A percentile compares a stretch with the other conserved stretches of the same genome.
Conservation (phyloP, 2,113 vertebrate genomes). For the Otus sunia region DNA sequence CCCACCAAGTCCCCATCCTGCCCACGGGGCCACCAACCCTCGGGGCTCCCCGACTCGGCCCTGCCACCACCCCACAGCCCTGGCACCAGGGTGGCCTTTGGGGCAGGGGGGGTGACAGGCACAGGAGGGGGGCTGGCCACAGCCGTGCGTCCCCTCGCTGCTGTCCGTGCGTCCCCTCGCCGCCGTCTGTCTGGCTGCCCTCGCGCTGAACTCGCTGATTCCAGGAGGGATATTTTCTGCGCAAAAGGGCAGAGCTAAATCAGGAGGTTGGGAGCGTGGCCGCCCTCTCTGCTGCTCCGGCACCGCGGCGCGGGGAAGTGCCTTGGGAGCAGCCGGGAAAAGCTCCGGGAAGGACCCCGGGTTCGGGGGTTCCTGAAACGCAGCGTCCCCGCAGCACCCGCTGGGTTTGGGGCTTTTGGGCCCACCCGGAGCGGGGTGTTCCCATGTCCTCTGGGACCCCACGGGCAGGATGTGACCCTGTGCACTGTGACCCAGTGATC, state of each 20-base stretch:
- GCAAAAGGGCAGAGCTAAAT: conserved; percentile 35
- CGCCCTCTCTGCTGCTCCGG: not conserved
- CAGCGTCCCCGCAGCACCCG: rapidly evolving
- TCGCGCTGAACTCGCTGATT: not conserved
- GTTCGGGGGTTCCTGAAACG: rapidly evolving
- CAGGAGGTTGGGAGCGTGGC: not conserved
- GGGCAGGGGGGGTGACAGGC: not conserved
- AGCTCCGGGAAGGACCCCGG: not conserved
- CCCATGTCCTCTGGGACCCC: rapidly evolving
- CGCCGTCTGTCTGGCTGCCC: not conserved
- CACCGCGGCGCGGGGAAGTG: rapidly evolving
- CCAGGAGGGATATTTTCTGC: conserved; percentile 38
- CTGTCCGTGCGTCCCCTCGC: not conserved
- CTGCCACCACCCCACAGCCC: rapidly evolving
- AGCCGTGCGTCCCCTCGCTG: rapidly evolving
- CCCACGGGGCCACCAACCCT: not conserved
- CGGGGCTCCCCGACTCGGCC: rapidly evolving
- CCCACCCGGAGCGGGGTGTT: rapidly evolving
- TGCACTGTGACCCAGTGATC: not conserved
- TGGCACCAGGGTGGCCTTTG: not conserved
- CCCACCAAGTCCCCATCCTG: rapidly evolving
- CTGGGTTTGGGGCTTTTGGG: not conserved
- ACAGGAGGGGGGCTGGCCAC: not conserved
- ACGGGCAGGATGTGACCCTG: not conserved
- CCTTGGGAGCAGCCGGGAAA: rapidly evolving